Conservation (phyloP, 35 echinoderm and acorn worm genomes). For the Heliocidaris erythrogramma region DNA sequence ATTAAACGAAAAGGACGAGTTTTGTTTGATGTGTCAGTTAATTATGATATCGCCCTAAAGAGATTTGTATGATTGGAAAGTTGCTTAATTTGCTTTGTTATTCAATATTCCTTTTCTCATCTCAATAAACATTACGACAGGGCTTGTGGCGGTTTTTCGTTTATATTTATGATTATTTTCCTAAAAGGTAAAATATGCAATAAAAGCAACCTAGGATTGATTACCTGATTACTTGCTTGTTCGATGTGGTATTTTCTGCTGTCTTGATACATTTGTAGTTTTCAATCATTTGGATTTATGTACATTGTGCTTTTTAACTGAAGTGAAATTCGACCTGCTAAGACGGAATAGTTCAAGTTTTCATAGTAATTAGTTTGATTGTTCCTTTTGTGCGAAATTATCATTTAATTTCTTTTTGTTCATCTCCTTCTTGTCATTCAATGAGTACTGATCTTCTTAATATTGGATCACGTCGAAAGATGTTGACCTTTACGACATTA, state of each 20-base stretch:
- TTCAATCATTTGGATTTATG: no score
- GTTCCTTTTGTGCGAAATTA: no score
- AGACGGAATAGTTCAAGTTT: no score
- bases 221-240: neutral
- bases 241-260: neutral
- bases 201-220: neutral
- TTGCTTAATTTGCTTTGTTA: neutral
- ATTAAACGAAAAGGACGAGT: neutral
- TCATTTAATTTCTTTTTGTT: no score
- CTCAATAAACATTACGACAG: neutral
- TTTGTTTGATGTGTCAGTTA: neutral
- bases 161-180: neutral
- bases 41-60: neutral
- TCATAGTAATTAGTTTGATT: no score
- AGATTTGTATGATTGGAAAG: neutral
- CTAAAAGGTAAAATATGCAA: neutral
- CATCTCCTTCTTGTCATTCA: no score
- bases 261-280: neutral
- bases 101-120: neutral
- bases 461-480: no score
- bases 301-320: no score
- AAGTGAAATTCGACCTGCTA: no score
- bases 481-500: no score
- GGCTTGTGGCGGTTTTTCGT: neutral
- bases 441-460: no score